Evolutionary conservation across 2,888 invertebrate species (phyloP).

Genomic region (Criorhina ranunculi): DNA sequence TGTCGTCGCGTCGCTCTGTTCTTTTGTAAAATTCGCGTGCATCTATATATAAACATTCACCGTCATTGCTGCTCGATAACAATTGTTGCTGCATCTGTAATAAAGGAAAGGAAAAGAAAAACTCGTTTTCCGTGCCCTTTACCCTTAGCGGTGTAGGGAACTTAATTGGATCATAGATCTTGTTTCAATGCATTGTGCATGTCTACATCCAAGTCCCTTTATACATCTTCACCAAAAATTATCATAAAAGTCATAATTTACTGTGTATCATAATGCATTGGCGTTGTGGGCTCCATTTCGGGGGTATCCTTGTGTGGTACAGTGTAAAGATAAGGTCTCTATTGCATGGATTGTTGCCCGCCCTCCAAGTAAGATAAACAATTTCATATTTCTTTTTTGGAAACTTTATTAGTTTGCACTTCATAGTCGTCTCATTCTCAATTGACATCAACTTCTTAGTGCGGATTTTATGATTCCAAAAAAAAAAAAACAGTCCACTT

Average conservation of each 20-base stretch:
- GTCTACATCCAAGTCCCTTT: not conserved
- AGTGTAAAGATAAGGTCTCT: slow-evolving; percentile 15
- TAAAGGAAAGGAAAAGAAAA: slow-evolving; percentile 4
- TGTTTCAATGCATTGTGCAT: slow-evolving; percentile 17
- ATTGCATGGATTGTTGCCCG: not conserved
- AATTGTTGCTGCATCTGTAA: slow-evolving; percentile 44
- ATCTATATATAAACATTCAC: slow-evolving; percentile 20
- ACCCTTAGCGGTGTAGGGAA: not conserved
- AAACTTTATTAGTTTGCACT: not conserved
- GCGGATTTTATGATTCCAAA: slow-evolving; percentile 39
- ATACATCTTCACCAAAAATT: not conserved
- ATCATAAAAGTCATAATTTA: not conserved
- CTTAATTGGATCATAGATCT: slow-evolving; percentile 32
- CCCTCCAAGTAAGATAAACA: too few relatives aligned
- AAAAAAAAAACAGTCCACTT: slow-evolving; percentile 1
- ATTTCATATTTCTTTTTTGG: too few relatives aligned
- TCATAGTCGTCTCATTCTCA: not conserved
- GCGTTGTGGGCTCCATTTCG: slow-evolving; percentile 1
- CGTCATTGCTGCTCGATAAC: slow-evolving; percentile 5
- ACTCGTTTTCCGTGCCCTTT: not conserved
- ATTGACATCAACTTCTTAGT: slow-evolving; percentile 20
- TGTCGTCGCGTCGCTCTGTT: too few relatives aligned
- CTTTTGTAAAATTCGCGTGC: slow-evolving; percentile 38
- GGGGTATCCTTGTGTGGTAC: slow-evolving; percentile 8
- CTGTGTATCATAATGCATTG: not conserved